These are phyloP conservation scores for Beroe forskalii DNA, from an alignment of 37 sponge, comb jelly and placozoan genomes.

Conservation along the genomic window DNA sequence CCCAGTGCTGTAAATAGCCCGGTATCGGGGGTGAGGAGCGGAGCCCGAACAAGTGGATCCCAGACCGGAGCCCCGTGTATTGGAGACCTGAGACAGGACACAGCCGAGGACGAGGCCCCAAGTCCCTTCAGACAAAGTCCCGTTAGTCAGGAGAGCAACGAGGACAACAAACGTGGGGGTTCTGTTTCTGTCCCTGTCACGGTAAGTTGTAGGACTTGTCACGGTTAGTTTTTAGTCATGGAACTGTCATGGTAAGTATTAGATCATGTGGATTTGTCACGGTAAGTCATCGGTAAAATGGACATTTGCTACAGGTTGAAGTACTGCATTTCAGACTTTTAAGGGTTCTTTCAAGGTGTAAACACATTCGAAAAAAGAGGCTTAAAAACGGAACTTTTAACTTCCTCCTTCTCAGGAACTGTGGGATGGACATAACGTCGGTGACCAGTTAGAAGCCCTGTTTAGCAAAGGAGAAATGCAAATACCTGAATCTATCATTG, in stretches of 20 bases:
- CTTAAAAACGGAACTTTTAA: not conserved
- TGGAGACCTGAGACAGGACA: conserved; percentile 26
- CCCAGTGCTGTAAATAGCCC: not conserved
- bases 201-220: not conserved
- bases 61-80: not conserved
- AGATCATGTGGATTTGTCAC: too few species aligned
- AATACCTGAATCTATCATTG: not conserved
- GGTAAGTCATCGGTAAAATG: too few species aligned
- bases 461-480: conserved; percentile 29
- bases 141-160: conserved; percentile 30
- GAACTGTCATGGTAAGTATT: too few species aligned
- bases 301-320: too few species aligned
- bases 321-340: not conserved
- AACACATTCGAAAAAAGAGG: not conserved
- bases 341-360: not conserved
- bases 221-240: too few species aligned
- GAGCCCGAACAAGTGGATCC: not conserved
- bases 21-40: not conserved
- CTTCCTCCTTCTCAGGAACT: not conserved
- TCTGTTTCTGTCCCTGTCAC: not conserved
- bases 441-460: conserved; percentile 2
- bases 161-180: not conserved
- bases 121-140: conserved; percentile 40
- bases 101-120: not conserved
- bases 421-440: conserved; percentile 10